phyloP scores from a whole-genome alignment of 2,113 vertebrate species.

The Takifugu flavidus region DNA sequence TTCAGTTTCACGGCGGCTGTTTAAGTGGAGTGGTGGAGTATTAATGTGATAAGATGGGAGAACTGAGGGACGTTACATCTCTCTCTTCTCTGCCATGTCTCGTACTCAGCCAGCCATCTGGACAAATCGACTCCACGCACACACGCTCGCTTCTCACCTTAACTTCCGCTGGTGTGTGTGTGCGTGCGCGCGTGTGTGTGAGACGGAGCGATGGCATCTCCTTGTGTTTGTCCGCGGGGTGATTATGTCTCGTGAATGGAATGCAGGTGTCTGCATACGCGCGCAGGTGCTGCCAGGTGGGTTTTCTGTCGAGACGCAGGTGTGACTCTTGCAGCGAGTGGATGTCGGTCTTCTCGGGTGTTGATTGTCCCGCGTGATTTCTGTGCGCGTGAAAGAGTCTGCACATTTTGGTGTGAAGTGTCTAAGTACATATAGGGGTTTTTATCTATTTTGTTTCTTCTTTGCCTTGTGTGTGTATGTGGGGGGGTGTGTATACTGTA shows the following conservation, averaged over 20 bases:
- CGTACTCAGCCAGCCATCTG: constrained; percentile 86
- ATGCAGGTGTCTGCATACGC: constrained; percentile 33
- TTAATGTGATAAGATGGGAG: constrained; percentile 82
- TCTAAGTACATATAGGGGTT: constrained; percentile 12
- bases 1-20: constrained; percentile 84
- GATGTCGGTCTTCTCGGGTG: constrained; percentile 29
- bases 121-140: constrained; percentile 82
- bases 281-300: constrained; percentile 36
- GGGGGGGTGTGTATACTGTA: constrained; percentile 10
- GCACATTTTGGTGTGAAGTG: constrained; percentile 41
- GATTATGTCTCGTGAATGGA: constrained; percentile 44
- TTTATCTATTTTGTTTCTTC: constrained; percentile 28
- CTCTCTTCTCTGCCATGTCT: constrained; percentile 84
- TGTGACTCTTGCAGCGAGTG: constrained; percentile 18
- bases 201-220: constrained; percentile 32
- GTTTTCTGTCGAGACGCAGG: constrained; percentile 38
- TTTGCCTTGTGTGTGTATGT: not conserved
- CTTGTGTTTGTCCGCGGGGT: constrained; percentile 47
- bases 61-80: constrained; percentile 80
- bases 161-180: constrained; percentile 72
- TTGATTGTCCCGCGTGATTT: constrained; percentile 28
- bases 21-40: constrained; percentile 85
- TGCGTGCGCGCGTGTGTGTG: constrained; percentile 16
- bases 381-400: constrained; percentile 30
- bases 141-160: constrained; percentile 82